Conservation (phyloP, 1,140 invertebrate species). For the Pogonomyrmex barbatus region DNA sequence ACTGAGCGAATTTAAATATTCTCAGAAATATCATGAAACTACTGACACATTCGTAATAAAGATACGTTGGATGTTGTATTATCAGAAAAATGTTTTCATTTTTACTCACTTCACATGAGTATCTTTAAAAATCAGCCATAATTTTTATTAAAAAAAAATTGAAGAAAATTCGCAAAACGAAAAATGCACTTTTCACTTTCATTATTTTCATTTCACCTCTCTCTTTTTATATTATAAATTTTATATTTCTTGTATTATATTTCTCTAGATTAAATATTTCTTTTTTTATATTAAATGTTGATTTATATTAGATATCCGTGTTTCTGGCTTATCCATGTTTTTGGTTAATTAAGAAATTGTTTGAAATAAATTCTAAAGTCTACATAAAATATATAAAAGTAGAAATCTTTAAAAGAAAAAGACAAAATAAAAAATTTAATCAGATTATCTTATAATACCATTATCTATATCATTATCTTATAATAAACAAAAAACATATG, state of each 20-base stretch:
- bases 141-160: background rate
- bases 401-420: background rate
- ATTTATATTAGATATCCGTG: background rate
- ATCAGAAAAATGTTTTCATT: background rate
- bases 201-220: too few species aligned
- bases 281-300: background rate
- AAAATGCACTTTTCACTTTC: background rate
- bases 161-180: background rate
- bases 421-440: background rate
- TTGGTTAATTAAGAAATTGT: background rate
- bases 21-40: background rate
- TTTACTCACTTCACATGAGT: too few species aligned
- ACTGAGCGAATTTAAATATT: background rate
- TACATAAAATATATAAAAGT: background rate
- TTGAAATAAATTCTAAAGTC: constrained; percentile 3
- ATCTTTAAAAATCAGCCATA: background rate
- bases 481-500: background rate
- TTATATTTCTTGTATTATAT: background rate
- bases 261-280: background rate
- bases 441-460: background rate
- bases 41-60: background rate
- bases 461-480: background rate
- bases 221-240: too few species aligned
- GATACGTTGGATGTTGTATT: background rate
- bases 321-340: background rate